Evolutionary conservation across 1,140 invertebrate species (phyloP).

Genomic region (Lasioglossum baleicum): DNA sequence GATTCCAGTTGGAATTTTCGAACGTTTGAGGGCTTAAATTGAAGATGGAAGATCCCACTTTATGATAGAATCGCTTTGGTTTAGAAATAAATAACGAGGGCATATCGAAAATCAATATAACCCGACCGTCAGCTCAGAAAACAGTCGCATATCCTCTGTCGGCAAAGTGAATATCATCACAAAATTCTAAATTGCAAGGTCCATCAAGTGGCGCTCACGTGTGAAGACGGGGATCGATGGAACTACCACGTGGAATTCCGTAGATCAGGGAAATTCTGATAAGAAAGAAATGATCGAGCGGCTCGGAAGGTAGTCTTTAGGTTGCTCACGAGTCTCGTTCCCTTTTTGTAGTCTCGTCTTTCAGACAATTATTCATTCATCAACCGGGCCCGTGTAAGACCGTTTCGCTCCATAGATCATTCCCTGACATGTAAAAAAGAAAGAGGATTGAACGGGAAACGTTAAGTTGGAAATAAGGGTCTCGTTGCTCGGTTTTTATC

Average conservation of each 20-base stretch:
- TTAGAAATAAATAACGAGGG: no score
- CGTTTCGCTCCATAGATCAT: conserved; percentile 31
- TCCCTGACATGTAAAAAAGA: conserved; percentile 19
- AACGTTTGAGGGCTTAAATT: no score
- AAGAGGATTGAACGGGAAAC: neutral
- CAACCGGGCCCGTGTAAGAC: conserved; percentile 1
- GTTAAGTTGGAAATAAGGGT: conserved; percentile 14
- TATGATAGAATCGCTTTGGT: no score
- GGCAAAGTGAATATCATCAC: neutral
- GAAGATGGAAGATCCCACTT: no score
- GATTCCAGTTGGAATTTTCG: no score
- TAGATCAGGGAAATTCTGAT: neutral
- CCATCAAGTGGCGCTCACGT: conserved; percentile 10
- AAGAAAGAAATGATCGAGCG: neutral
- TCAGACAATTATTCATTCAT: conserved; percentile 24
- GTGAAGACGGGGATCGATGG: neutral
- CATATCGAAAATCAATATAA: no score
- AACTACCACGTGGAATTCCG: neutral
- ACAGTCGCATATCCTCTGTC: neutral
- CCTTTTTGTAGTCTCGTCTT: neutral
- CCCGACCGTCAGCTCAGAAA: no score
- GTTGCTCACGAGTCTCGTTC: no score
- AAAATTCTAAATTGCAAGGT: neutral
- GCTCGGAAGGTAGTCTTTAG: neutral
- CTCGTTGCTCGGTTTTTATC: conserved; percentile 42